Evolutionary conservation across 2,113 vertebrate genomes (phyloP), one percentile per base, ranked within the genome.

Genomic region (Azemiops feae): DNA sequence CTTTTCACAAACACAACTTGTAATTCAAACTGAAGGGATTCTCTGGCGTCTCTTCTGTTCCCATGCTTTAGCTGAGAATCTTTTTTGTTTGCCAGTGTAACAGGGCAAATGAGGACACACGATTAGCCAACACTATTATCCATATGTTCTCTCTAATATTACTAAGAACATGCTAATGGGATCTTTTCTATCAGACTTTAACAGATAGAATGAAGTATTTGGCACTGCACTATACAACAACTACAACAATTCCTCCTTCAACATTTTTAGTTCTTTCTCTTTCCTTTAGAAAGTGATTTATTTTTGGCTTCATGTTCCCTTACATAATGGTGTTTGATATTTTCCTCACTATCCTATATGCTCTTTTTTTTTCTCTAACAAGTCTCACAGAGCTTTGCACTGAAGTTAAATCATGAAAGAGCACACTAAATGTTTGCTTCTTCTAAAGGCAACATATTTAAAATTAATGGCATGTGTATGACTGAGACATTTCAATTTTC

Each of bases 1-100:
- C 92, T 94, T 97, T 92, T 91, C 87, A 53, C 85, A 94, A 97
- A 94, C 43, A 55, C 0, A 1, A 34, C 91, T 94, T 92, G 92
- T 7, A 96, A 95, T 34, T 93, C 57, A 93, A 92, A 9, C n/a
- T 91, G 53, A 74, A 74, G 50, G 91, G 87, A 93, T 93, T 90
- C 53, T 91, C 92, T 60, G 89, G 88, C 9, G 54, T 89, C 55
- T 91, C 95, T 96, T 93, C 43, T 81, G 45, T 88, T 95, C 95
- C 95, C 91, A 39, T 22, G 45, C 94, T 96, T 96, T 50, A 90
- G 3, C 34, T 74, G 90, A 39, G 89, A 85, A 58, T 47, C 53
- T 25, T 69, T 23, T 53, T 10, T 55, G 9, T 89, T 94, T 93
- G 60, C 92, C 89, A 89, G 53, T 0, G 47, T 1, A 64, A 2